Conservation (phyloP, 1,140 invertebrate species). For the Zaprionus kolodkinae region DNA sequence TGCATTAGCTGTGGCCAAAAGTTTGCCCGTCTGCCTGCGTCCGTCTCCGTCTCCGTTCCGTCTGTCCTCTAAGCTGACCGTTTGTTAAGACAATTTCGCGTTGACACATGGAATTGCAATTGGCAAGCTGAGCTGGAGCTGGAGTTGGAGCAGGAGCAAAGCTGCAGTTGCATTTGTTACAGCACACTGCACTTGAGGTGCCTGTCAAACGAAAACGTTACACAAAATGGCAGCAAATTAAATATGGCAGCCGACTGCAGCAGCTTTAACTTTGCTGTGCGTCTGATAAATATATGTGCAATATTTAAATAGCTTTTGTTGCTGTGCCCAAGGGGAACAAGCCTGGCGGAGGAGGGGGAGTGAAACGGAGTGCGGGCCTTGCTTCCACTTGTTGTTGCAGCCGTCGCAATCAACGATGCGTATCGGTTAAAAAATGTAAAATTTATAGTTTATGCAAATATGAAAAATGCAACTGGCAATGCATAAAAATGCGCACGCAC, state of each 20-base stretch:
- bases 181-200: conserved; percentile 48
- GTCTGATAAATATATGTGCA: conserved; percentile 63
- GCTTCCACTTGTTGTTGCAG: conserved; percentile 14
- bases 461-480: conserved; percentile 82
- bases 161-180: conserved; percentile 40
- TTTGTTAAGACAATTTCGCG: conserved; percentile 72
- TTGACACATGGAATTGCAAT: conserved; percentile 74
- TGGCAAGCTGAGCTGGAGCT: conserved; percentile 3
- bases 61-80: conserved; percentile 34
- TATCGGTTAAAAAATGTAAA: conserved; percentile 83
- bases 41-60: background rate
- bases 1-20: conserved; percentile 60
- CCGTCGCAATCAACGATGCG: conserved; percentile 76
- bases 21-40: conserved; percentile 25
- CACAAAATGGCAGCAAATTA: conserved; percentile 13
- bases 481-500: conserved; percentile 83
- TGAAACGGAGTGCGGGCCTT: background rate
- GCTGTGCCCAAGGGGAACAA: conserved; percentile 14
- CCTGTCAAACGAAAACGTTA: conserved; percentile 27
- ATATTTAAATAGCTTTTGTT: conserved; percentile 72
- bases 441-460: conserved; percentile 83
- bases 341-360: background rate
- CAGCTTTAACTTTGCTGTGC: conserved; percentile 40
- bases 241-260: conserved; percentile 44
- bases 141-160: background rate